Evolutionary conservation across 1,140 invertebrate genomes (phyloP).

Genomic region (Pomphorhynchus laevis): DNA sequence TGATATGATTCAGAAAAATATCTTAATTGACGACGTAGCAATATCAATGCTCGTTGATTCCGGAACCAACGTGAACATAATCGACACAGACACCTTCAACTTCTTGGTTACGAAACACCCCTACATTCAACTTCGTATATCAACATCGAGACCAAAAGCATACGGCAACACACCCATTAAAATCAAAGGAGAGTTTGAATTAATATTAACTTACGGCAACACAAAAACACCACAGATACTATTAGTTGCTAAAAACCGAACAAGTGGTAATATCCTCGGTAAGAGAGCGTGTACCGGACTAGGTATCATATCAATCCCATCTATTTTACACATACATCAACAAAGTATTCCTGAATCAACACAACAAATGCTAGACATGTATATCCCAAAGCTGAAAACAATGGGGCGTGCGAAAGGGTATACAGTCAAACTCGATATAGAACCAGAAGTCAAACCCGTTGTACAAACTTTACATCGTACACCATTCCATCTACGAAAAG

Average conservation of each 20-base stretch:
- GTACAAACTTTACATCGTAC: conserved; percentile 3
- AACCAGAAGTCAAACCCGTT: conserved; percentile 5
- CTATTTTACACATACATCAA: neutral
- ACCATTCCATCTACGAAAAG: conserved; percentile 10
- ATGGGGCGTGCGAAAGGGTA: conserved; percentile 4
- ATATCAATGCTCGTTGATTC: neutral
- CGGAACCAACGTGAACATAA: neutral
- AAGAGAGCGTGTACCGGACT: neutral
- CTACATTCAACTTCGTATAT: no score
- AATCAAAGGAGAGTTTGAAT: neutral
- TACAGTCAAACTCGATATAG: conserved; percentile 3
- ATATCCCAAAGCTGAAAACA: no score
- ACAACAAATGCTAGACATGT: neutral
- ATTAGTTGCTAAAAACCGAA: neutral
- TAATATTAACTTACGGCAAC: neutral
- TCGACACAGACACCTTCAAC: neutral
- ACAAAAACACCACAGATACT: neutral
- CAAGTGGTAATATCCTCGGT: neutral
- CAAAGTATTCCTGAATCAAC: neutral
- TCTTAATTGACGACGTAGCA: no score
- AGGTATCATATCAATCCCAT: neutral
- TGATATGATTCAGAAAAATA: no score
- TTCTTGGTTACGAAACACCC: neutral
- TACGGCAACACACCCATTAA: neutral
- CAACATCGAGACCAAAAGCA: no score